Evolutionary conservation across 2,888 invertebrate species (phyloP), one percentile per base, ranked within the genome.

Genomic region (Brachypalpus laphriformis): DNA sequence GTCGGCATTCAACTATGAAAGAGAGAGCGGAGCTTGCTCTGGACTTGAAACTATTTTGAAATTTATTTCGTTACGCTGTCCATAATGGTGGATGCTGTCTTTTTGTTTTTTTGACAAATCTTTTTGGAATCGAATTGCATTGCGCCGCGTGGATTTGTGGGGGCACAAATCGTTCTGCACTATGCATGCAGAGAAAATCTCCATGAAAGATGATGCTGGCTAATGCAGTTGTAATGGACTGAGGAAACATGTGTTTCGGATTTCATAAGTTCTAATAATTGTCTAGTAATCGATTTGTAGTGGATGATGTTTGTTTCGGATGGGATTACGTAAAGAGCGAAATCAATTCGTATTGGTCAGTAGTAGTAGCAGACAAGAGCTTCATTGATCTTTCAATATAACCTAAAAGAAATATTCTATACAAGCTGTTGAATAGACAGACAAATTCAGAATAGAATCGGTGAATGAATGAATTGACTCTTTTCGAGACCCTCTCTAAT

Each of bases 231-330:
- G 83, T 83, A 83, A 83, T 83, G 57, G 61, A 74, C 49, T 56
- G 74, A 14, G 20, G 74, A 51, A 83, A 83, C 83, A 83, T 74
- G 78, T 83, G 83, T 83, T 83, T 80, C 68, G 68, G 49, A 63
- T 74, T 83, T 83, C 68, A 80, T 74, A 80, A 74, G 68, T 80
- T 74, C 74, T 18, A 83, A 83, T 83, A 83, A 83, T 83, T 78
- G 74, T 49, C 34, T 68, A 18, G 68, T 68, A 78, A 83, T 74
- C 68, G 74, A 74, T 78, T 74, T 56, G 68, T 37, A 63, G 14
- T 63, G 8, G 68, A 31, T 68, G 42, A 18, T 42, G 28, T n/a
- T 54, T 11, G 18, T n/a, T 49, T 9, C 25, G 3, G 3, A 49
- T 51, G 14, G 14, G 18, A 47, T 47, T 18, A 47, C 8, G 18